Percentiles rank a stretch among this genome's conserved stretches.
Conservation (phyloP, 2,888 invertebrate species). For the Pristionchus mayeri region DNA sequence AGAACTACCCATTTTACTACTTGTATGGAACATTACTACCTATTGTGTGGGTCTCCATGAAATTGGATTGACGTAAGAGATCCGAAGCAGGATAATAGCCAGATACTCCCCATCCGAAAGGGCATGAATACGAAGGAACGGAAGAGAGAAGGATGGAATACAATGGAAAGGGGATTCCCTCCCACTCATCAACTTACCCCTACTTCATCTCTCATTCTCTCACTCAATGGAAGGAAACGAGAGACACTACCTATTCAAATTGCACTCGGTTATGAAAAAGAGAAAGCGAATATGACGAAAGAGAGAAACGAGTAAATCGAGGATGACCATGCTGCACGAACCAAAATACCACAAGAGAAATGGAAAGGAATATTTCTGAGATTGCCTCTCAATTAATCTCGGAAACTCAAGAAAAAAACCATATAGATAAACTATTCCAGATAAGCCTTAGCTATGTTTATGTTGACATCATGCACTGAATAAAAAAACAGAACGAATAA, state of each 20-base stretch:
- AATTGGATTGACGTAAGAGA: too few relatives aligned
- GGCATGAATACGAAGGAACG: neutral
- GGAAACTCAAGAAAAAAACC: neutral
- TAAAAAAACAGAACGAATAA: neutral
- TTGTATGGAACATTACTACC: neutral
- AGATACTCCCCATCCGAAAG: too few relatives aligned
- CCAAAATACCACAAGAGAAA: neutral
- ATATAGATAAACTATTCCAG: neutral
- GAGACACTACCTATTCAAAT: conserved; percentile 28
- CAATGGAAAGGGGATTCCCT: neutral
- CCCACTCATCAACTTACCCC: neutral
- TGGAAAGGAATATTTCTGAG: too few relatives aligned
- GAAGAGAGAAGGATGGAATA: neutral
- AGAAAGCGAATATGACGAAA: conserved; percentile 24
- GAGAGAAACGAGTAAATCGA: neutral
- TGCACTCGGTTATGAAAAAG: conserved; percentile 36
- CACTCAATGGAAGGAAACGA: conserved; percentile 23
- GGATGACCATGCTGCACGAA: neutral
- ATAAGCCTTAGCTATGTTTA: conserved; percentile 3
- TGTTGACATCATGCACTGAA: neutral
- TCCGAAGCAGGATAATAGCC: too few relatives aligned
- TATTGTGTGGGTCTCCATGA: neutral
- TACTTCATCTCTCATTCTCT: conserved; percentile 44
- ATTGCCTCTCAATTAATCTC: too few relatives aligned
- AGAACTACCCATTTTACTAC: neutral